These are phyloP conservation scores for Drosophila nigricruria DNA, from an alignment of 2,888 invertebrate species.

Conservation along the genomic window DNA sequence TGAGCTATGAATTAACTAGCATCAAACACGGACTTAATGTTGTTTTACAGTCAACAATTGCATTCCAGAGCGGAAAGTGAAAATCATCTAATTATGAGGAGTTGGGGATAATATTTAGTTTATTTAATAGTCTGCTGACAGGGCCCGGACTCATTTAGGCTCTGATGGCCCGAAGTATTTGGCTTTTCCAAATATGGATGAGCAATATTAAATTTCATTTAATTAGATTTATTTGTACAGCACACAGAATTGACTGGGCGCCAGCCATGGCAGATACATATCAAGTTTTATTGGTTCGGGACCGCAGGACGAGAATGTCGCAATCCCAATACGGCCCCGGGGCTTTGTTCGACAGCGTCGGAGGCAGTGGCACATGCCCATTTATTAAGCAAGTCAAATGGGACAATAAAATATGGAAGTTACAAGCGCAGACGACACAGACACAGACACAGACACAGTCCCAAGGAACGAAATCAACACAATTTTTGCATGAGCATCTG, in stretches of 20 bases:
- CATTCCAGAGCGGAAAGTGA: not conserved
- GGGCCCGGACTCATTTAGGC: not conserved
- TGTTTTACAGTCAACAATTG: conserved; percentile 13
- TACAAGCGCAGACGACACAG: conserved; percentile 1
- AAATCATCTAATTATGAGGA: not conserved
- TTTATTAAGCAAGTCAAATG: conserved; percentile 69
- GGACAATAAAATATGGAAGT: conserved; percentile 65
- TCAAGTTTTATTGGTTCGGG: conserved; percentile 63
- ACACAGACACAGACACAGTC: not conserved
- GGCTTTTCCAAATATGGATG: conserved; percentile 19
- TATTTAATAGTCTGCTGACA: not conserved
- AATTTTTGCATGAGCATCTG: conserved; percentile 58
- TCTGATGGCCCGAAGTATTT: conserved; percentile 26
- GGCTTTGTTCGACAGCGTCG: conserved; percentile 24
- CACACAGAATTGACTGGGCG: conserved; percentile 34
- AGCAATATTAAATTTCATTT: conserved; percentile 66
- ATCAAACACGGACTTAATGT: not conserved
- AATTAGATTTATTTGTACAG: conserved; percentile 65
- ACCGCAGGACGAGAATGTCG: conserved; percentile 37
- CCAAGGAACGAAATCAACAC: conserved; percentile 42
- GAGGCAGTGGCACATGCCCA: conserved; percentile 59
- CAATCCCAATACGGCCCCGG: conserved; percentile 31
- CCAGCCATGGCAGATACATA: conserved; percentile 52
- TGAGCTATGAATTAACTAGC: conserved; percentile 5
- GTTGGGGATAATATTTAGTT: not conserved